Conservation (phyloP, 2,888 invertebrate species). For the Melieria omissa region DNA sequence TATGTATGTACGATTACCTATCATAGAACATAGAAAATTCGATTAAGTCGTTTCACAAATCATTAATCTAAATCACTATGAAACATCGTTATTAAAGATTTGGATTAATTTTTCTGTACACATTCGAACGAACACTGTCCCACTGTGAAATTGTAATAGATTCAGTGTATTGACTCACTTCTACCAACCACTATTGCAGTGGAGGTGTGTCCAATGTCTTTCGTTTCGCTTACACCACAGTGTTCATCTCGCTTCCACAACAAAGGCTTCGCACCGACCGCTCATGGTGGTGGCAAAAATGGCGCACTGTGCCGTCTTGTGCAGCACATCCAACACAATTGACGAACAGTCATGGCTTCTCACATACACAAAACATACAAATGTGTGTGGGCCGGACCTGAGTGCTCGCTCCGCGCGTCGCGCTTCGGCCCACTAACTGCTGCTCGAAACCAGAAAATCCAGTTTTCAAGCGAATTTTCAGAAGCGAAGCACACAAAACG, state of each 20-base stretch:
- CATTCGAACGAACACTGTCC: not conserved
- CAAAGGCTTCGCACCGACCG: not conserved
- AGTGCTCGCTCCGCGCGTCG: conserved; percentile 34
- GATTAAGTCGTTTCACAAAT: too few species aligned
- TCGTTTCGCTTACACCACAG: conserved; percentile 3
- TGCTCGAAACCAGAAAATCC: conserved; percentile 49
- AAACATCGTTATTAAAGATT: not conserved
- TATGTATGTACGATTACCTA: too few species aligned
- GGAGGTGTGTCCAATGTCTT: conserved; percentile 41
- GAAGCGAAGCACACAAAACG: conserved; percentile 41
- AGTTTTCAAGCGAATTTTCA: conserved; percentile 42
- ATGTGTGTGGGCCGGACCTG: conserved; percentile 58
- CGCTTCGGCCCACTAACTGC: conserved; percentile 17
- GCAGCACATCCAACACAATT: conserved; percentile 16
- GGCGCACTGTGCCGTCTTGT: conserved; percentile 46
- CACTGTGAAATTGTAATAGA: conserved; percentile 49
- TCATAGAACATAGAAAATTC: too few species aligned
- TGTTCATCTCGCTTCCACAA: conserved; percentile 23
- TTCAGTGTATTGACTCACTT: not conserved
- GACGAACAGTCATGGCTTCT: conserved; percentile 45
- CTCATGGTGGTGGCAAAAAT: conserved; percentile 50
- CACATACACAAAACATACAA: conserved; percentile 25
- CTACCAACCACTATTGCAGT: not conserved
- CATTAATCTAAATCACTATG: too few species aligned
- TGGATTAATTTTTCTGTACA: not conserved